Conservation (phyloP, 2,797 vertebrate genomes). For the Ciconia nigra region DNA sequence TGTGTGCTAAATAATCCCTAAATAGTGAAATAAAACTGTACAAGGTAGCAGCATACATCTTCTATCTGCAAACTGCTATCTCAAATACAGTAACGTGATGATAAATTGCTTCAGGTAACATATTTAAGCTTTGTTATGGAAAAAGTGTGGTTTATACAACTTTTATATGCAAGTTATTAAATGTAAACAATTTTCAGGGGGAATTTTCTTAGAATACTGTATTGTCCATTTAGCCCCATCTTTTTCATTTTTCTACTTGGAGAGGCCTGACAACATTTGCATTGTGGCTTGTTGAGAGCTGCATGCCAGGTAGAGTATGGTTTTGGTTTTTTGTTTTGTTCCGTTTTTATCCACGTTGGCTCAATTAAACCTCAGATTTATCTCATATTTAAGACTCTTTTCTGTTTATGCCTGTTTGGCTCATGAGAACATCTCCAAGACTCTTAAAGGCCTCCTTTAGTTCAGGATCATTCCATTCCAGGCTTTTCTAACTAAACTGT, state of each 20-base stretch:
- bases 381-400: background rate
- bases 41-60: background rate
- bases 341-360: background rate
- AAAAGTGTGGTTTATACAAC: background rate
- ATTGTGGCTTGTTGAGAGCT: background rate
- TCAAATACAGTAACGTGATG: background rate
- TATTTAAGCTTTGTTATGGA: background rate
- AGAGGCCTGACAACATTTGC: background rate
- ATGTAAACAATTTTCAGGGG: background rate
- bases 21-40: background rate
- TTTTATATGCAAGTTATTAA: background rate
- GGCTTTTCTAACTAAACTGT: background rate
- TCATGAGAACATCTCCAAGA: background rate
- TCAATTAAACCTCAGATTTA: background rate
- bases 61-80: background rate
- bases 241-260: background rate
- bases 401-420: slow-evolving; percentile 30
- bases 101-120: background rate
- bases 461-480: slow-evolving; percentile 39
- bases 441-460: background rate
- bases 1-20: background rate
- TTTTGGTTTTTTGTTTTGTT: background rate
- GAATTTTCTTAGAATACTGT: background rate
- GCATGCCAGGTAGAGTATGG: background rate
- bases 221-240: background rate